Evolutionary conservation across 1,140 invertebrate species (phyloP).

Genomic region (Acromyrmex charruanus): DNA sequence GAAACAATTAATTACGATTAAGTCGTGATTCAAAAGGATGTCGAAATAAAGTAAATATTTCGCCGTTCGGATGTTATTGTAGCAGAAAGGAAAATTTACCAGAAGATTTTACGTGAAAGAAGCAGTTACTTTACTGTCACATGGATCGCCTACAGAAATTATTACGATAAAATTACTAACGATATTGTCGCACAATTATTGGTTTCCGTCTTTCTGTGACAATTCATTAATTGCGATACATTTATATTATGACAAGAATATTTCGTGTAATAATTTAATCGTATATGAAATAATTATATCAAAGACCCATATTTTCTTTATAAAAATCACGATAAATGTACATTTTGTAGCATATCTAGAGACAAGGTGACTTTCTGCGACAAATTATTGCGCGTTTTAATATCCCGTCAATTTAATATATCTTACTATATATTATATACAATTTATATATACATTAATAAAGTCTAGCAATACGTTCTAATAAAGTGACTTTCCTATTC

Average conservation of each 20-base stretch:
- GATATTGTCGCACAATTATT: background rate
- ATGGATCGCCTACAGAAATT: background rate
- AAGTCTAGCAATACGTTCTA: slow-evolving; percentile 61
- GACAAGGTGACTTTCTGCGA: slow-evolving; percentile 6
- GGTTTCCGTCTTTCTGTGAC: background rate
- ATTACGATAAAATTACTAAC: background rate
- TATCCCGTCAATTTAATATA: slow-evolving; percentile 75
- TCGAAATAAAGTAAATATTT: slow-evolving; percentile 2
- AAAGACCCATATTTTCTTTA: background rate
- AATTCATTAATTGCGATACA: slow-evolving; percentile 11
- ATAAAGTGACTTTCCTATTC: slow-evolving; percentile 66
- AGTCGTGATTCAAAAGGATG: background rate
- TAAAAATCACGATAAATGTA: background rate
- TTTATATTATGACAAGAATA: background rate
- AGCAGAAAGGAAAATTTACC: background rate
- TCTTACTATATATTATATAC: background rate
- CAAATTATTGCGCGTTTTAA: slow-evolving; percentile 68
- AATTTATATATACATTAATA: background rate
- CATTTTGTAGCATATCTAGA: background rate
- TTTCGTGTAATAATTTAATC: slow-evolving; percentile 19
- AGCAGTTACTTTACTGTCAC: background rate
- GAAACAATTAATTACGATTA: slow-evolving; percentile 30
- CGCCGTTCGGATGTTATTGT: background rate
- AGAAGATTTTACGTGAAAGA: background rate
- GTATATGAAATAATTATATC: slow-evolving; percentile 17